phyloP scores from a whole-genome alignment of 2,113 vertebrate genomes.

The Marmota monax region DNA sequence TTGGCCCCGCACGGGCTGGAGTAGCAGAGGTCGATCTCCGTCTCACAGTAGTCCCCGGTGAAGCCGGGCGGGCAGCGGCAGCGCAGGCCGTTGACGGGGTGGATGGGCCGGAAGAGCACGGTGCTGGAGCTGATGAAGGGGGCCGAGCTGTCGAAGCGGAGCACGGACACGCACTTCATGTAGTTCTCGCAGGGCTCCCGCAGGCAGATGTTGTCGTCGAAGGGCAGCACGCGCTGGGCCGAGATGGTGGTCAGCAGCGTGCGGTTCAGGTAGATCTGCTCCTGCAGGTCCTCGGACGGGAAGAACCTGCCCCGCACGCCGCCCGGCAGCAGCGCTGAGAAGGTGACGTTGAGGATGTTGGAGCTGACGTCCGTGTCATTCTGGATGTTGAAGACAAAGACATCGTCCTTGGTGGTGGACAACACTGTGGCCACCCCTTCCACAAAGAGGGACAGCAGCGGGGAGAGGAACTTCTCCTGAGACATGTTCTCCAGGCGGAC shows the following conservation, averaged over 20 bases:
- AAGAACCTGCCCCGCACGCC: constrained; percentile 92
- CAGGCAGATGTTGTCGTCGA: constrained; percentile 98
- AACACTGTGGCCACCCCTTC: constrained; percentile 96
- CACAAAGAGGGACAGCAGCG: constrained; percentile 94
- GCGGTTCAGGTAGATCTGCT: constrained; percentile 98
- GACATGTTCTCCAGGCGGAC: constrained; percentile 99
- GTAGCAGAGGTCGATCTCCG: constrained; percentile 97
- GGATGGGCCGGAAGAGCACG: constrained; percentile 97
- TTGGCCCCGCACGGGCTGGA: constrained; percentile 94
- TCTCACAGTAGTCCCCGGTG: constrained; percentile 97
- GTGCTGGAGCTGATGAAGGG: constrained; percentile 96
- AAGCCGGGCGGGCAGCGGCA: constrained; percentile 97
- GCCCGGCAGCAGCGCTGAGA: constrained; percentile 94
- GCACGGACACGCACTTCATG: constrained; percentile 98
- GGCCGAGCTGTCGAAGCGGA: constrained; percentile 96
- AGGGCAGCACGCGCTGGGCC: constrained; percentile 95
- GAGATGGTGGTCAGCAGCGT: constrained; percentile 94
- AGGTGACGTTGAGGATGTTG: constrained; percentile 97
- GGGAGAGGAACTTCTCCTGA: constrained; percentile 97
- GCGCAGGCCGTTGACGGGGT: constrained; percentile 95
- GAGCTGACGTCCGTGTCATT: constrained; percentile 96
- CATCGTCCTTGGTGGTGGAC: constrained; percentile 92
- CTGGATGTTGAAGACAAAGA: constrained; percentile 98
- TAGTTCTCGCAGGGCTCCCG: constrained; percentile 99
- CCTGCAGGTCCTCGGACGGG: constrained; percentile 96